Conservation (phyloP, 2,888 invertebrate species). For the Drosophila greeni region DNA sequence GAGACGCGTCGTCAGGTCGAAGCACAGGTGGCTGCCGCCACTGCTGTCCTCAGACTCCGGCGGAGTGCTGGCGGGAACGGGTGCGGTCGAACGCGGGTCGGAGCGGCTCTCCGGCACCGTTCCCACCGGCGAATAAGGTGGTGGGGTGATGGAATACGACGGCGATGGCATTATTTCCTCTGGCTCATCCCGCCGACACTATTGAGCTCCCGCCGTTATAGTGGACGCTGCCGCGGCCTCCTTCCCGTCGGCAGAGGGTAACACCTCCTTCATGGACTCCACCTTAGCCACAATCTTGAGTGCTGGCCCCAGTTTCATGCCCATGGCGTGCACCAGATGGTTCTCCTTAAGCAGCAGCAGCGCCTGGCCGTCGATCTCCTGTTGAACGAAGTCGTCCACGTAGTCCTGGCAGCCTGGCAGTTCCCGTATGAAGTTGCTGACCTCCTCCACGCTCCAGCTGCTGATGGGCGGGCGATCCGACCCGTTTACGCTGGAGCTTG, state of each 20-base stretch:
- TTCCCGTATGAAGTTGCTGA: constrained; percentile 92
- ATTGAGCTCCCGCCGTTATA: constrained; percentile 35
- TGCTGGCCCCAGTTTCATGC: constrained; percentile 97
- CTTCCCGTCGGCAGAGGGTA: constrained; percentile 44
- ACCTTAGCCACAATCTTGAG: constrained; percentile 96
- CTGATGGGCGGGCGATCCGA: constrained; percentile 73
- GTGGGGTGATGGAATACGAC: constrained; percentile 55
- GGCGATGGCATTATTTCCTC: constrained; percentile 16
- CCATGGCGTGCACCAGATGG: constrained; percentile 95
- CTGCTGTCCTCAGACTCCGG: constrained; percentile 21
- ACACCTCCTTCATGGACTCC: constrained; percentile 83
- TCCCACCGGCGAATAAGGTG: constrained; percentile 51
- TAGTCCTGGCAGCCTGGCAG: constrained; percentile 94
- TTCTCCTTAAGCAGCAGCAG: constrained; percentile 94
- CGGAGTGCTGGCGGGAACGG: constrained; percentile 12
- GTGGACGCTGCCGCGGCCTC: constrained; percentile 35
- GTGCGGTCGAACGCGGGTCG: not conserved
- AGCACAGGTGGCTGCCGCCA: constrained; percentile 22
- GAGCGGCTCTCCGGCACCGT: not conserved
- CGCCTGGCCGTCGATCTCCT: constrained; percentile 98
- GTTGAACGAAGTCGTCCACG: constrained; percentile 95
- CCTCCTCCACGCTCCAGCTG: constrained; percentile 87
- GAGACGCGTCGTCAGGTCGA: constrained; percentile 18
- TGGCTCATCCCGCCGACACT: constrained; percentile 40
- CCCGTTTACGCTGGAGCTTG: constrained; percentile 21